A percentile compares a stretch with the other conserved stretches of the same genome.
These are phyloP conservation scores for Protaetia brevitarsis DNA, from an alignment of 1,140 invertebrate genomes.

Conservation along the genomic window DNA sequence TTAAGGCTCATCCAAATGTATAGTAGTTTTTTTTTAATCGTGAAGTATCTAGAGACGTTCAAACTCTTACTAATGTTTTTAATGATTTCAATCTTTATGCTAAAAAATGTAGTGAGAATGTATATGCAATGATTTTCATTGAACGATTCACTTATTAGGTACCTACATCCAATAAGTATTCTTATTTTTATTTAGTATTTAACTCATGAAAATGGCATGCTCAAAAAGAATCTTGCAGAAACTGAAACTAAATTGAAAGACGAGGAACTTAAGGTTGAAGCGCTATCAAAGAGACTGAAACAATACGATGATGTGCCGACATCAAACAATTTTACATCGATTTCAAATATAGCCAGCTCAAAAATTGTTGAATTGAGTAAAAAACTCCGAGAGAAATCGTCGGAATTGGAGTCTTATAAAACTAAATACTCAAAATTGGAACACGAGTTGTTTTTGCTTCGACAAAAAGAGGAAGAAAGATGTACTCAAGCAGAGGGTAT, in stretches of 20 bases:
- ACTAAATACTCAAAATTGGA: conserved; percentile 47
- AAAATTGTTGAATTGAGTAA: conserved; percentile 53
- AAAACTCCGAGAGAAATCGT: conserved; percentile 49
- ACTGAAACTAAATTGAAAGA: conserved; percentile 27
- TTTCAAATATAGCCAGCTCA: conserved; percentile 38
- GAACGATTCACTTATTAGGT: too few relatives aligned
- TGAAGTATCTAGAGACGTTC: neutral
- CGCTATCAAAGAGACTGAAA: conserved; percentile 29
- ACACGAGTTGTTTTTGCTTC: conserved; percentile 36
- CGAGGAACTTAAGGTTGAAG: conserved; percentile 28
- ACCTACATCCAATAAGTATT: too few relatives aligned
- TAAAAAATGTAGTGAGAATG: too few relatives aligned
- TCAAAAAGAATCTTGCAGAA: conserved; percentile 38
- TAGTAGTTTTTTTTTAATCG: too few relatives aligned
- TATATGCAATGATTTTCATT: too few relatives aligned
- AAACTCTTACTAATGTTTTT: conserved; percentile 17
- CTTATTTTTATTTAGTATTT: conserved; percentile 42
- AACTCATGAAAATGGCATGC: conserved; percentile 45
- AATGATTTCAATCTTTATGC: too few relatives aligned
- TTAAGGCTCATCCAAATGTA: too few relatives aligned
- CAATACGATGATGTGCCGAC: conserved; percentile 30
- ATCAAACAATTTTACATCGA: conserved; percentile 17
- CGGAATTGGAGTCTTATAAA: conserved; percentile 48
- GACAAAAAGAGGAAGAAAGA: conserved; percentile 30
- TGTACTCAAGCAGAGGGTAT: neutral